A percentile compares a stretch with the other conserved stretches of the same genome.
phyloP scores from a whole-genome alignment of 2,113 vertebrate species.

The Myotis yumanensis region DNA sequence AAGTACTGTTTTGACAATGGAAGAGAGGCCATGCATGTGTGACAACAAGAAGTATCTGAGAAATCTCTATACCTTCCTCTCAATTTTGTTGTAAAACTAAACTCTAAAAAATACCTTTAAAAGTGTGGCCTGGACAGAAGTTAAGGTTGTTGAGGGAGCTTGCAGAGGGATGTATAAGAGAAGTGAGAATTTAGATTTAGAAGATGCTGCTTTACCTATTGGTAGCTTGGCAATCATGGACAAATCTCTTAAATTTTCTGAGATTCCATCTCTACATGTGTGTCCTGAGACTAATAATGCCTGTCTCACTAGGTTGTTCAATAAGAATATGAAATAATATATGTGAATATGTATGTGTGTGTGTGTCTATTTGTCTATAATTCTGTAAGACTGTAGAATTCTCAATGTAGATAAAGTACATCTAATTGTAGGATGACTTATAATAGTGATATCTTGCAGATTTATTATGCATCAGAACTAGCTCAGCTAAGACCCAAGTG shows the following conservation, averaged over 20 bases:
- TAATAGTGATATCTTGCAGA: neutral
- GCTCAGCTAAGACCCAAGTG: neutral
- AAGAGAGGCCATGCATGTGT: neutral
- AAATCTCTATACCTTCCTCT: neutral
- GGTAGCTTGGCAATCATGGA: neutral
- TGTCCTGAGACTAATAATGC: neutral
- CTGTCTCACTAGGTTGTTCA: neutral
- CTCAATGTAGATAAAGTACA: neutral
- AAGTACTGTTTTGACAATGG: neutral
- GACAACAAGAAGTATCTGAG: neutral
- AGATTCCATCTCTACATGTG: neutral
- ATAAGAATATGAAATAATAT: neutral
- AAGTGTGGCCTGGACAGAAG: neutral
- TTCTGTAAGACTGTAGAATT: neutral
- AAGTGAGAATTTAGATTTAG: constrained; percentile 2
- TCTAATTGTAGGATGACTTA: neutral
- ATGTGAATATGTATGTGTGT: neutral
- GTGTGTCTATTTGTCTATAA: neutral
- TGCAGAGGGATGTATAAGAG: neutral
- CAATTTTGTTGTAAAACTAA: neutral
- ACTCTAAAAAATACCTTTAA: neutral
- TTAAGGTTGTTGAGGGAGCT: neutral
- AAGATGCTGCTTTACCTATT: neutral
- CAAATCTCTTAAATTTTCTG: neutral
- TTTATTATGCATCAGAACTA: neutral